Evolutionary conservation across 2,797 vertebrate genomes (phyloP), one percentile per base, ranked within the genome.

Genomic region (Coluber constrictor): DNA sequence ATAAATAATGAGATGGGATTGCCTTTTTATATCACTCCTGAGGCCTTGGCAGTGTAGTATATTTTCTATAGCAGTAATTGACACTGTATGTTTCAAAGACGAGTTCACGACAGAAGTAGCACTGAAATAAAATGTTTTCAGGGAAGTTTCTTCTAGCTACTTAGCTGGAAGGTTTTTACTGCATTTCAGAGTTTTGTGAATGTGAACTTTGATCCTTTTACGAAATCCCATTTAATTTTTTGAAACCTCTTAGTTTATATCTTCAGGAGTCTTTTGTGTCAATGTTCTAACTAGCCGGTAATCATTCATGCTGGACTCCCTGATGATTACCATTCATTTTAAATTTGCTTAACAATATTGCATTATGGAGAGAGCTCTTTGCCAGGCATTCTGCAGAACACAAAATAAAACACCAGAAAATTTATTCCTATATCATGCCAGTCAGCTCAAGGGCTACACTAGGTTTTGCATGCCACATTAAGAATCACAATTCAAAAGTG

Each of bases 51-150:
- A 66, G 37, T 88, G 86, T 59, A 16, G 3, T 32, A 43, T 66
- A 51, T 74, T 87, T 16, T 32, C 32, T 94, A n/a, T 66, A 90
- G 54, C 0, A 0, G 16, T 89, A n/a, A 88, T 56, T 1, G 60
- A 63, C 87, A 18, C 90, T 61, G 86, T 43, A 4, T 61, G 3
- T 92, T 95, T 92, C 86, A 47, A 20, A 90, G 74, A 37, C 94
- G 11, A 60, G 20, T 86, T 54, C 66, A 89, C 9, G 29, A 94
- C 11, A 92, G 25, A 79, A 54, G 13, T 90, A 87, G 16, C 91
- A 92, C 61, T 0, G 11, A 27, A 92, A 87, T 90, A 94, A 74
- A 29, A 13, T 87, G 43, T 66, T 66, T 87, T 91, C 94, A 61
- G 29, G 18, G 86, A 91, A 93, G 0, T 4, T n/a, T 89, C 91